Conservation (phyloP, 1,140 invertebrate species). For the Drosophila truncata region DNA sequence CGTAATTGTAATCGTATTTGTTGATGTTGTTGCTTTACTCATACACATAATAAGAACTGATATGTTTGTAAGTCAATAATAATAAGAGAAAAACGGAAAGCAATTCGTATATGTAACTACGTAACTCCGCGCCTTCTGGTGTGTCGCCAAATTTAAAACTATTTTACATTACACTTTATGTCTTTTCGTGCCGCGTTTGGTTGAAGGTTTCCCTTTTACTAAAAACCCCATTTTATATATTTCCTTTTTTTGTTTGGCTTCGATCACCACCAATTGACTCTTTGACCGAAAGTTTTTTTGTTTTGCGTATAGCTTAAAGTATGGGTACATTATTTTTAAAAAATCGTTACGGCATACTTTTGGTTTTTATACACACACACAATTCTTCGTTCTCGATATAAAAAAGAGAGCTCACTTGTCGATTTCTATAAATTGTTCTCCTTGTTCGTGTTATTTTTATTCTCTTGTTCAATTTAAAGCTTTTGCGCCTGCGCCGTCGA, state of each 20-base stretch:
- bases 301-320: conserved; percentile 63
- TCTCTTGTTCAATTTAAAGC: conserved; percentile 77
- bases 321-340: conserved; percentile 66
- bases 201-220: conserved; percentile 16
- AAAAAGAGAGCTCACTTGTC: conserved; percentile 47
- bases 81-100: conserved; percentile 67
- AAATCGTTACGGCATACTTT: conserved; percentile 64
- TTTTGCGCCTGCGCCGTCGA: conserved; percentile 78
- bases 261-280: conserved; percentile 70
- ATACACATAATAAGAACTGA: conserved; percentile 73
- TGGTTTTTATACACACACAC: conserved; percentile 48
- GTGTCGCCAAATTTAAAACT: conserved; percentile 63
- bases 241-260: conserved; percentile 14
- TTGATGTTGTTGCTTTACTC: conserved; percentile 57
- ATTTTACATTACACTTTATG: conserved; percentile 68
- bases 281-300: conserved; percentile 65
- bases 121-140: conserved; percentile 52
- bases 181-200: conserved; percentile 38
- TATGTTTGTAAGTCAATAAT: conserved; percentile 73
- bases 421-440: conserved; percentile 54
- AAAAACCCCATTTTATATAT: conserved; percentile 27
- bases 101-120: conserved; percentile 67
- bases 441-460: conserved; percentile 52
- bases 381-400: conserved; percentile 55
- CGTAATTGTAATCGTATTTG: conserved; percentile 56